Conservation (phyloP, 2,888 invertebrate species). For the Drosophila anomalata region DNA sequence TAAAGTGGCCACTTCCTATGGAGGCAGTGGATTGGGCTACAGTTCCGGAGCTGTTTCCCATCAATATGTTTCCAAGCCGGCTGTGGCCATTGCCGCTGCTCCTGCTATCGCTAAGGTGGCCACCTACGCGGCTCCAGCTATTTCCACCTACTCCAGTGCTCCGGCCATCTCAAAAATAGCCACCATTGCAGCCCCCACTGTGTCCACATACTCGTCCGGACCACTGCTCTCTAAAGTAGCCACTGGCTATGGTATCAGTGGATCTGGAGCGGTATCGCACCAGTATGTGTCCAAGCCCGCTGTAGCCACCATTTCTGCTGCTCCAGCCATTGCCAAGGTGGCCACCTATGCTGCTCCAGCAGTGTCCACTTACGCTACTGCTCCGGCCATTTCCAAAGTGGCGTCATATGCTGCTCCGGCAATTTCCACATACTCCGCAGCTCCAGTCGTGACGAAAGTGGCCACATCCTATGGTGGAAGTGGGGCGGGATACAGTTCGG, state of each 20-base stretch:
- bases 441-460: conserved; percentile 48
- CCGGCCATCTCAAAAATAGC: conserved; percentile 55
- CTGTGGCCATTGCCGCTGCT: conserved; percentile 16
- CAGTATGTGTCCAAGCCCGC: conserved; percentile 72
- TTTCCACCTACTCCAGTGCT: conserved; percentile 21
- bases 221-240: conserved; percentile 70
- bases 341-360: conserved; percentile 57
- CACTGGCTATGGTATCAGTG: conserved; percentile 37
- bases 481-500: conserved; percentile 20
- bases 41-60: conserved; percentile 50
- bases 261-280: conserved; percentile 53
- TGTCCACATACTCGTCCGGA: conserved; percentile 50
- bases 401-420: conserved; percentile 61
- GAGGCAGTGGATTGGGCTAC: conserved; percentile 26
- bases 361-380: conserved; percentile 46
- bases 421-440: conserved; percentile 49
- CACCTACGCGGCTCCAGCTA: conserved; percentile 44
- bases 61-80: conserved; percentile 61
- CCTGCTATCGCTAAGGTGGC: conserved; percentile 25
- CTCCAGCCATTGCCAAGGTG: conserved; percentile 45
- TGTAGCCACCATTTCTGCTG: conserved; percentile 69
- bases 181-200: conserved; percentile 49
- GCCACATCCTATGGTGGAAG: conserved; percentile 53
- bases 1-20: conserved; percentile 55
- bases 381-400: conserved; percentile 57